phyloP scores from a whole-genome alignment of 2,113 vertebrate species.

The Carollia perspicillata region DNA sequence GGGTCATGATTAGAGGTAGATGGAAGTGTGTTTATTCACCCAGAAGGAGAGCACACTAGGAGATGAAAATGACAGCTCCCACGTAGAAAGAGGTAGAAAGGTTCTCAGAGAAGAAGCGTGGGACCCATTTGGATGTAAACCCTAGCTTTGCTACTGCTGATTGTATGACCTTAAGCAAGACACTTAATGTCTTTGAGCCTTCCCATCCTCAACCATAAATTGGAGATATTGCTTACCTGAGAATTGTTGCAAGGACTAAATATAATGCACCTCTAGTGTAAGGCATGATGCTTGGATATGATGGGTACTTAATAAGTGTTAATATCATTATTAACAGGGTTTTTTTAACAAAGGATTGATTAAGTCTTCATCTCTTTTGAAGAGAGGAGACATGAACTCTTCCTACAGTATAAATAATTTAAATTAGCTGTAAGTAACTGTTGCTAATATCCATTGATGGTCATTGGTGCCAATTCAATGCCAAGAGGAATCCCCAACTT shows the following conservation, averaged over 20 bases:
- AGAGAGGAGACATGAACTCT: not conserved
- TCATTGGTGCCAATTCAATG: not conserved
- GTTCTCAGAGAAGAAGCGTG: not conserved
- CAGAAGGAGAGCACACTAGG: not conserved
- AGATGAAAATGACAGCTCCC: not conserved
- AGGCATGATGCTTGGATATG: not conserved
- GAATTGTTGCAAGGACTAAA: not conserved
- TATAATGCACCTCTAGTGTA: not conserved
- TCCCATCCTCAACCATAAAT: not conserved
- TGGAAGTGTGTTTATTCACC: slow-evolving; percentile 29
- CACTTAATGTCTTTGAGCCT: not conserved
- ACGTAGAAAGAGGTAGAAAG: not conserved
- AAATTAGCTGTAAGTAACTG: slow-evolving; percentile 23
- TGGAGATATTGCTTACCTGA: not conserved
- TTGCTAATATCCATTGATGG: not conserved
- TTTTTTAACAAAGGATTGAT: not conserved
- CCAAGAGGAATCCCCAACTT: not conserved
- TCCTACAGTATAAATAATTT: not conserved
- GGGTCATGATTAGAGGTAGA: not conserved
- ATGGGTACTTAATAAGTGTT: not conserved
- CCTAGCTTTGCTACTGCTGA: not conserved
- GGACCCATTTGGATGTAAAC: not conserved
- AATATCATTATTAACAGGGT: not conserved
- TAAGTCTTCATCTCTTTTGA: slow-evolving; percentile 8
- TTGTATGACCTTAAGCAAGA: not conserved